These are phyloP conservation scores for Pseudonaja textilis DNA, from an alignment of 2,113 vertebrate genomes.

Conservation along the genomic window DNA sequence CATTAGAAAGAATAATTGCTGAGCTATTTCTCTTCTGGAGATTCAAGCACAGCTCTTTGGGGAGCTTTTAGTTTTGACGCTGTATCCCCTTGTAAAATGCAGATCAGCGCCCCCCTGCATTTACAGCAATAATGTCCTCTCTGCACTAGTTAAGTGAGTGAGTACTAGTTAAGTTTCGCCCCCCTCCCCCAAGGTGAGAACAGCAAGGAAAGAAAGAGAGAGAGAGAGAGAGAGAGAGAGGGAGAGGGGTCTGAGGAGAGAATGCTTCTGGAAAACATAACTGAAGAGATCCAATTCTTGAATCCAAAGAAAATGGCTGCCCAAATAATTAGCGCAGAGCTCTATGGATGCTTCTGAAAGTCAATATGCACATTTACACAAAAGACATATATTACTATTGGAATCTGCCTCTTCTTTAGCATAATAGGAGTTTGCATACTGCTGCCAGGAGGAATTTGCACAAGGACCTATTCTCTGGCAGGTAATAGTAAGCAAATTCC, in stretches of 20 bases:
- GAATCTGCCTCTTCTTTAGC: conserved; percentile 34
- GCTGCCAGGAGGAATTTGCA: conserved; percentile 52
- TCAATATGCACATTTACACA: conserved; percentile 48
- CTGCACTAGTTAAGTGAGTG: conserved; percentile 38
- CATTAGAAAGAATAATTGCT: not conserved
- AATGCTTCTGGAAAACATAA: conserved; percentile 42
- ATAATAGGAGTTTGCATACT: conserved; percentile 47
- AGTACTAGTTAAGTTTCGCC: not conserved
- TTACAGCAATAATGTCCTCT: conserved; percentile 39
- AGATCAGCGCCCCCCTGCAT: not conserved
- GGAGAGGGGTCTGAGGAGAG: not conserved
- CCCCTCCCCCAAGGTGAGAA: conserved; percentile 1
- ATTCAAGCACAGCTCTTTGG: not conserved
- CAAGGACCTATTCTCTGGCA: conserved; percentile 44
- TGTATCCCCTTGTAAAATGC: not conserved
- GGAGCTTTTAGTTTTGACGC: not conserved
- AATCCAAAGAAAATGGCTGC: conserved; percentile 42
- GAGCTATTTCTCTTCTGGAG: not conserved
- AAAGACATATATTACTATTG: conserved; percentile 22
- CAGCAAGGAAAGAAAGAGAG: not conserved
- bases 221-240: not conserved
- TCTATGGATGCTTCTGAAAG: conserved; percentile 58
- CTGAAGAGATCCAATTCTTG: conserved; percentile 19
- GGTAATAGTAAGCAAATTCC: conserved; percentile 59
- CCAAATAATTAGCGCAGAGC: conserved; percentile 29